A percentile compares a stretch with the other conserved stretches of the same genome.
These are phyloP conservation scores for Triplophysa yarkandensis DNA, from an alignment of 2,797 vertebrate species.

Conservation along the genomic window DNA sequence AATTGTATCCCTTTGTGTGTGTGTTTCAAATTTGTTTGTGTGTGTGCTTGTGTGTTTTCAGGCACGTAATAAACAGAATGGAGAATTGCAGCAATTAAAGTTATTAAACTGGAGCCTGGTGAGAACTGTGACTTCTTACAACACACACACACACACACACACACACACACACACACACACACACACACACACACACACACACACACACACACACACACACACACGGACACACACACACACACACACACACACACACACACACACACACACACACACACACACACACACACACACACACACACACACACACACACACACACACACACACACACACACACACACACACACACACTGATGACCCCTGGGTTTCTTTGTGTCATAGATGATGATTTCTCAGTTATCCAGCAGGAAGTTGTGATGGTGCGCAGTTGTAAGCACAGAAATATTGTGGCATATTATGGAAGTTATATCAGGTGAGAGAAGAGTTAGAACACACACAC, in stretches of 20 bases:
- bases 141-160: too few species aligned
- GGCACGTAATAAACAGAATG: constrained; percentile 85
- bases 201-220: too few species aligned
- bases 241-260: neutral
- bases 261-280: too few species aligned
- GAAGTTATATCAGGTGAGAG: constrained; percentile 87
- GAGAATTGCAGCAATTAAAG: constrained; percentile 86
- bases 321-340: neutral
- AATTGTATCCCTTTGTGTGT: constrained; percentile 28
- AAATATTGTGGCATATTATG: constrained; percentile 89
- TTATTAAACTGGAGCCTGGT: constrained; percentile 93
- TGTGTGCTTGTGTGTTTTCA: constrained; percentile 60
- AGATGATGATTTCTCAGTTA: constrained; percentile 89
- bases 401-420: constrained; percentile 91
- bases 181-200: too few species aligned
- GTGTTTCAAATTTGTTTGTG: neutral
- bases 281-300: too few species aligned
- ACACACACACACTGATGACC: too few species aligned
- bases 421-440: constrained; percentile 85
- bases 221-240: too few species aligned
- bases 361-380: constrained; percentile 5
- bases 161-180: too few species aligned
- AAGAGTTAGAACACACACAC: neutral
- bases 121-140: constrained; percentile 47
- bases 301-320: too few species aligned